Conservation (phyloP, 2,797 vertebrate species). For the Channallabes apus region DNA sequence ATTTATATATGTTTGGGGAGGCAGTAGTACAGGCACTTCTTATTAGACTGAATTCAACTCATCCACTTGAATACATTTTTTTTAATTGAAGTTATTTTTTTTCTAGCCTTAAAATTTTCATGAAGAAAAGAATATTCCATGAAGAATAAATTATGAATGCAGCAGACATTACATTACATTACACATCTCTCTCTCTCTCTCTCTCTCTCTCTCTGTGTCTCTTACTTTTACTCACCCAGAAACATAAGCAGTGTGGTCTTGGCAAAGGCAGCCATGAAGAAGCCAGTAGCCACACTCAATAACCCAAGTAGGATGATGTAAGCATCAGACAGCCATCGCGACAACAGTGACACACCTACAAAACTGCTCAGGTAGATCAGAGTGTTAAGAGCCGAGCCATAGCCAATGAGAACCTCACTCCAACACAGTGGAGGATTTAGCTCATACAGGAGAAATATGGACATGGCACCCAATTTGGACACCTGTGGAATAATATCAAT, state of each 20-base stretch:
- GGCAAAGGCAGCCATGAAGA: slow-evolving; percentile 74
- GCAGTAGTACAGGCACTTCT: too few species aligned
- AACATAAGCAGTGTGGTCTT: slow-evolving; percentile 81
- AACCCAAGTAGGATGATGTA: slow-evolving; percentile 79
- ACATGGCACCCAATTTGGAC: slow-evolving; percentile 65
- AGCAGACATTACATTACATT: too few species aligned
- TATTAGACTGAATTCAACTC: too few species aligned
- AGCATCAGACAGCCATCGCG: slow-evolving; percentile 74
- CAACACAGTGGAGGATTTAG: slow-evolving; percentile 82
- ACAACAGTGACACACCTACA: slow-evolving; percentile 75
- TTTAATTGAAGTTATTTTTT: too few species aligned
- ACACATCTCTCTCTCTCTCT: too few species aligned
- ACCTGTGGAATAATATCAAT: slow-evolving; percentile 47
- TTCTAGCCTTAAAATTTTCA: too few species aligned
- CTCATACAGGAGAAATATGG: slow-evolving; percentile 79
- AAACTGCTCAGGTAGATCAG: slow-evolving; percentile 77
- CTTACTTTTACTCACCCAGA: slow-evolving; percentile 72
- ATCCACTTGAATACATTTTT: too few species aligned
- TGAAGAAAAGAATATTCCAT: too few species aligned
- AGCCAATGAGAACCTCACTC: slow-evolving; percentile 82
- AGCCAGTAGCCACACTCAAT: slow-evolving; percentile 73
- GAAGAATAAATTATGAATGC: too few species aligned
- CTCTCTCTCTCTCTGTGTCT: neutral
- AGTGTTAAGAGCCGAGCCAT: slow-evolving; percentile 74
- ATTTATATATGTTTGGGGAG: too few species aligned